Conservation (phyloP, 2,113 vertebrate genomes). For the Nipponia nippon region DNA sequence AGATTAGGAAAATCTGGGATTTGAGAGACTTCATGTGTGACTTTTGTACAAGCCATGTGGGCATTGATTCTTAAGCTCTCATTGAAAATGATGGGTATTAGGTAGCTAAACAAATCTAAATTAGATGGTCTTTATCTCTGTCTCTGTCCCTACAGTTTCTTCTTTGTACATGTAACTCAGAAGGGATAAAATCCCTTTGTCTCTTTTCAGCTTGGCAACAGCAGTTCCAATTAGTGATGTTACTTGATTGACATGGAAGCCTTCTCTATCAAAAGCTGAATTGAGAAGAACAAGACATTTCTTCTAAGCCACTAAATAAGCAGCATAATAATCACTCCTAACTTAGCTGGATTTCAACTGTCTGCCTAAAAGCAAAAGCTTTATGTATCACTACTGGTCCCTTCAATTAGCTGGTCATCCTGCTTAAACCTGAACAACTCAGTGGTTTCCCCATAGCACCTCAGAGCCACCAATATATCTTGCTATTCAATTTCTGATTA, state of each 20-base stretch:
- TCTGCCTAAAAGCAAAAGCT: background rate
- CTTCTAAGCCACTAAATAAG: background rate
- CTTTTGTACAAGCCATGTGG: too few species aligned
- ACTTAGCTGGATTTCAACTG: background rate
- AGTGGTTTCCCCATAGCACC: background rate
- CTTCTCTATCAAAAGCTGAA: background rate
- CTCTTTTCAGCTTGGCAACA: background rate
- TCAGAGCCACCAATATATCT: background rate
- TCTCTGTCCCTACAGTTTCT: background rate
- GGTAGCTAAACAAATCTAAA: background rate
- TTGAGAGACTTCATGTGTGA: background rate
- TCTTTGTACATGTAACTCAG: background rate
- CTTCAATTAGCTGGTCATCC: background rate
- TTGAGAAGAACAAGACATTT: background rate
- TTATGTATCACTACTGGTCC: background rate
- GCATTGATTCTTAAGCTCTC: too few species aligned
- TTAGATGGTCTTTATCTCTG: background rate
- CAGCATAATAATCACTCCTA: background rate
- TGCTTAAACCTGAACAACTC: background rate
- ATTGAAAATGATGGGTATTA: too few species aligned
- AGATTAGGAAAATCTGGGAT: background rate
- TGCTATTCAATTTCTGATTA: background rate
- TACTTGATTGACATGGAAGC: background rate
- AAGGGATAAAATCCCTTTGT: background rate
- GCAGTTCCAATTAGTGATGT: background rate